Conservation (phyloP, 2,888 invertebrate species). For the Pseudococcus viburni region DNA sequence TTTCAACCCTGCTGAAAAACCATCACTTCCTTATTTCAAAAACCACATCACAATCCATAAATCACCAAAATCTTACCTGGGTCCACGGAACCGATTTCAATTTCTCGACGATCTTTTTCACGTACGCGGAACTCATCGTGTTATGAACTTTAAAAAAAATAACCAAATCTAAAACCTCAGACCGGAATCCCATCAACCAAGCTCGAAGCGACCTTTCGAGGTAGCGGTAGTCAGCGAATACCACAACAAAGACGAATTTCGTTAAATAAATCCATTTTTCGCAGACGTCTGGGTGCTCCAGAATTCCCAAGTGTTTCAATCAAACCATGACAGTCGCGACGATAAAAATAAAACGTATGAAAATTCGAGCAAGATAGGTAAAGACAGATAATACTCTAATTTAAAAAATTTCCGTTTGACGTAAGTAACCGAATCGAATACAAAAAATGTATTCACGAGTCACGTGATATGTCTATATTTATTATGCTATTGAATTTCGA, state of each 20-base stretch:
- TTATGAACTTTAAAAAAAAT: background rate
- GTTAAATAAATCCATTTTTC: background rate
- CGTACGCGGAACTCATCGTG: background rate
- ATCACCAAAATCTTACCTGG: background rate
- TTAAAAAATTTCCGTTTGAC: conserved; percentile 1
- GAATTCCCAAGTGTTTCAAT: conserved; percentile 3
- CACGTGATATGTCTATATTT: conserved; percentile 24
- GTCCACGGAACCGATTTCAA: background rate
- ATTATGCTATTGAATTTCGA: conserved; percentile 18
- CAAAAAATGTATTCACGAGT: background rate
- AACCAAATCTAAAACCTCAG: background rate
- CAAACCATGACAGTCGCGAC: background rate
- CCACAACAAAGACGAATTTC: background rate
- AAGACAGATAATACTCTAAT: background rate
- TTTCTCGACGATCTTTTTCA: background rate
- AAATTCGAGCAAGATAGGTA: background rate
- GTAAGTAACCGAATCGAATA: background rate
- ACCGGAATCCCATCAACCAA: background rate
- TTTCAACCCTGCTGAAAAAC: too few species aligned
- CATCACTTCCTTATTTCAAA: too few species aligned
- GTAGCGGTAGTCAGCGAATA: background rate
- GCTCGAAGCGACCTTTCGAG: background rate
- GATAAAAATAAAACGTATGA: background rate
- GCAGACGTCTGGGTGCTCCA: conserved; percentile 27
- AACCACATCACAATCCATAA: background rate